Evolutionary conservation across 2,888 invertebrate genomes (phyloP).

Genomic region (Antheraea assamensis): DNA sequence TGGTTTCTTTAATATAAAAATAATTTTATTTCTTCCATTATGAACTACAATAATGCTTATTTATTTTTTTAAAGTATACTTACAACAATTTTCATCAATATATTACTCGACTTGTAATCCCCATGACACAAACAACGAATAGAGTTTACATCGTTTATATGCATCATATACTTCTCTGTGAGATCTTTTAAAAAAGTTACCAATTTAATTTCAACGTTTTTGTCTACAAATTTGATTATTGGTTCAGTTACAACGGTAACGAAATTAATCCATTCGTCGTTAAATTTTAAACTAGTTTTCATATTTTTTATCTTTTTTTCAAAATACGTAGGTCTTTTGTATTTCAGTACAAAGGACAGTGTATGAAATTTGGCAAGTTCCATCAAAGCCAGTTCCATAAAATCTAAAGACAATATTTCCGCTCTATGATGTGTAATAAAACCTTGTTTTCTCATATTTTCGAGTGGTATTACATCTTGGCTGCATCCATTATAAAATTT

Average conservation of each 20-base stretch:
- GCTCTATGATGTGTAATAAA: constrained; percentile 37
- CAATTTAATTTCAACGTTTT: constrained; percentile 35
- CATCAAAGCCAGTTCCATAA: constrained; percentile 37
- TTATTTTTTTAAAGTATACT: constrained; percentile 28
- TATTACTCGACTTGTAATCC: constrained; percentile 48
- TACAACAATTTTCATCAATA: constrained; percentile 42
- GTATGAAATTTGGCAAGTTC: constrained; percentile 43
- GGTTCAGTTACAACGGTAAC: constrained; percentile 32
- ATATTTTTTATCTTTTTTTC: constrained; percentile 30
- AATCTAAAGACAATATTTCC: constrained; percentile 37
- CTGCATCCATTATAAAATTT: constrained; percentile 35
- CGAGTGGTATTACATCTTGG: constrained; percentile 37
- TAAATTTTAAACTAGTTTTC: constrained; percentile 27
- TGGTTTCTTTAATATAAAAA: too few relatives aligned
- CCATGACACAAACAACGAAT: constrained; percentile 44
- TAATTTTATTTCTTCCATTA: not conserved
- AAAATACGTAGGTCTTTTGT: constrained; percentile 30
- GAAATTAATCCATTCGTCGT: constrained; percentile 33
- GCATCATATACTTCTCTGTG: constrained; percentile 32
- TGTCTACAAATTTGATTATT: constrained; percentile 33
- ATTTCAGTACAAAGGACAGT: constrained; percentile 39
- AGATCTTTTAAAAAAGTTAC: constrained; percentile 30
- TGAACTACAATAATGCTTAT: not conserved
- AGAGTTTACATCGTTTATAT: constrained; percentile 27
- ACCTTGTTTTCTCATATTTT: constrained; percentile 42